Evolutionary conservation across 2,797 vertebrate genomes (phyloP).

Genomic region (Eulemur albifrons): DNA sequence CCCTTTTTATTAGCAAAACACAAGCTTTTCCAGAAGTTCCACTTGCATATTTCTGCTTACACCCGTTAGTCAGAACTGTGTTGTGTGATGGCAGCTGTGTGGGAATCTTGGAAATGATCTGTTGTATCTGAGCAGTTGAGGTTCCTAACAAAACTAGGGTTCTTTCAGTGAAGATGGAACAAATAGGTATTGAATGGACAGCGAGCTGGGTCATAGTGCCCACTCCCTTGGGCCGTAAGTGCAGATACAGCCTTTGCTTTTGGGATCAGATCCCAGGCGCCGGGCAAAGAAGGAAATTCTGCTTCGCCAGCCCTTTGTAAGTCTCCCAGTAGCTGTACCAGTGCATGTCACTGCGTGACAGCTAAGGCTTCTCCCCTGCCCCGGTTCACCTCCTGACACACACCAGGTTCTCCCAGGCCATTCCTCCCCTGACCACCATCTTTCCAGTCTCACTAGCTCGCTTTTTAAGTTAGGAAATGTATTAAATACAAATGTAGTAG

Average conservation of each 20-base stretch:
- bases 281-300: not conserved
- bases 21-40: not conserved
- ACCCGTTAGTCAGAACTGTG: not conserved
- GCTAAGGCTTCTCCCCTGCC: not conserved
- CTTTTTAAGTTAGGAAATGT: not conserved
- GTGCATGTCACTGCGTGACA: not conserved
- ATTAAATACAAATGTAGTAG: not conserved
- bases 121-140: not conserved
- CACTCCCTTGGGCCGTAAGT: too few species aligned
- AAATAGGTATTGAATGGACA: not conserved
- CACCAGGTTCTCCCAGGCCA: not conserved
- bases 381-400: not conserved
- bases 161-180: not conserved
- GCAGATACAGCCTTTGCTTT: not conserved
- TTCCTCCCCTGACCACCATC: not conserved
- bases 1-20: not conserved
- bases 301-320: not conserved
- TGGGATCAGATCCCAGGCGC: not conserved
- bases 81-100: not conserved
- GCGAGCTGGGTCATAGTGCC: too few species aligned
- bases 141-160: not conserved
- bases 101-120: not conserved
- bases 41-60: not conserved
- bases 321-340: not conserved
- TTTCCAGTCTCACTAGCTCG: not conserved